Evolutionary conservation across 2,113 vertebrate genomes (phyloP).

Genomic region (Bettongia penicillata): DNA sequence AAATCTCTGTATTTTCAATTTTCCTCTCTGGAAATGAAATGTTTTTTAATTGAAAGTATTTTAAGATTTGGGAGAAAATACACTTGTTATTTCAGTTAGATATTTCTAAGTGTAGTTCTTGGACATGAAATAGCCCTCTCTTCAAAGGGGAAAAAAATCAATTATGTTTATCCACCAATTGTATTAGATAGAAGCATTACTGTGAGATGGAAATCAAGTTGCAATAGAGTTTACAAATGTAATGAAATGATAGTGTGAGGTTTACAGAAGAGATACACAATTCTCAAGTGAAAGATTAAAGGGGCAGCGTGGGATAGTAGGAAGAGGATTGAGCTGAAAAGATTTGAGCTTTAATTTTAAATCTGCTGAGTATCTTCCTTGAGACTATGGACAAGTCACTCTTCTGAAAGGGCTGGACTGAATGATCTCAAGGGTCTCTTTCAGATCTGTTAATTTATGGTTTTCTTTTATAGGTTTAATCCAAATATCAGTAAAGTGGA

Average conservation of each 20-base stretch:
- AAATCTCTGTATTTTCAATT: constrained; percentile 51
- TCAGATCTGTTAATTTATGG: background rate
- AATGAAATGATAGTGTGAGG: background rate
- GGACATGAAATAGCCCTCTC: constrained; percentile 60
- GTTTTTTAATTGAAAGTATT: constrained; percentile 71
- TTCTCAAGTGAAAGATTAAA: background rate
- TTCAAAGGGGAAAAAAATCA: constrained; percentile 48
- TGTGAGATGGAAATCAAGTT: constrained; percentile 35
- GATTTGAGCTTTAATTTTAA: background rate
- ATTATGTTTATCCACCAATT: background rate
- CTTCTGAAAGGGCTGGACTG: background rate
- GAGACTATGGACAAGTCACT: background rate
- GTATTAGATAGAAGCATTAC: constrained; percentile 39
- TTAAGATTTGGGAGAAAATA: constrained; percentile 67
- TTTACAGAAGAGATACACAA: constrained; percentile 27
- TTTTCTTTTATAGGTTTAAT: constrained; percentile 49
- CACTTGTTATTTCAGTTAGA: constrained; percentile 57
- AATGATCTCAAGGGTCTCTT: background rate
- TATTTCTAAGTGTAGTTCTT: constrained; percentile 54
- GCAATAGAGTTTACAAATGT: constrained; percentile 53
- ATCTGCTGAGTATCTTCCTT: background rate
- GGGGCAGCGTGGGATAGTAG: background rate
- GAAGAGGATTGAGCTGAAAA: background rate
- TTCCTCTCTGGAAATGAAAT: constrained; percentile 56
- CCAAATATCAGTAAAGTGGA: constrained; percentile 41